Evolutionary conservation across 2,888 invertebrate genomes (phyloP).

Genomic region (Spicauda simplicius): DNA sequence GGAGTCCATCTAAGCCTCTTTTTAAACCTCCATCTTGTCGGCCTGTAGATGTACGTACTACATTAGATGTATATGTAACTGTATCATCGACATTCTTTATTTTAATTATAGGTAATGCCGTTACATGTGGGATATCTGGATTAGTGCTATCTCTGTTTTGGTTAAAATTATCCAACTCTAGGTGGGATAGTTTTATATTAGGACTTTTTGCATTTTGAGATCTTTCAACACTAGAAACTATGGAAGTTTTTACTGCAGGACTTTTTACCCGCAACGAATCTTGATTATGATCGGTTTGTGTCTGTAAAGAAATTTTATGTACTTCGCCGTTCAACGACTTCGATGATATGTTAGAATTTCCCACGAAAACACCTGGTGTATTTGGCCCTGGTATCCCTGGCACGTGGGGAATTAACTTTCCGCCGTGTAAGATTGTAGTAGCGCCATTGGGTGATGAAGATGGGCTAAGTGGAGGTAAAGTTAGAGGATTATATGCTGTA

Average conservation of each 20-base stretch:
- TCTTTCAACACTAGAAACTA: slow-evolving; percentile 60
- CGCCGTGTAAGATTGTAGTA: slow-evolving; percentile 87
- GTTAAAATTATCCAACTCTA: slow-evolving; percentile 59
- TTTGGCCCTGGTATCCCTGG: slow-evolving; percentile 95
- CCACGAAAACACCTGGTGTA: slow-evolving; percentile 77
- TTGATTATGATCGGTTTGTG: slow-evolving; percentile 54
- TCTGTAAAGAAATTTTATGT: slow-evolving; percentile 51
- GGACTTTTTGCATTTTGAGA: slow-evolving; percentile 59
- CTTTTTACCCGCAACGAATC: slow-evolving; percentile 50
- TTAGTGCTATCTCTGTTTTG: slow-evolving; percentile 55
- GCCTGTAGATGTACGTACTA: slow-evolving; percentile 51
- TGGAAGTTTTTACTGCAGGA: slow-evolving; percentile 51
- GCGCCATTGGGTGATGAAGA: slow-evolving; percentile 83
- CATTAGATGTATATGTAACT: slow-evolving; percentile 52
- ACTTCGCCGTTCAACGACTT: slow-evolving; percentile 58
- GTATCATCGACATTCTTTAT: slow-evolving; percentile 72
- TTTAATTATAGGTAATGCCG: slow-evolving; percentile 68
- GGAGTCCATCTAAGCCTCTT: slow-evolving; percentile 65
- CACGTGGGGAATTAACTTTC: slow-evolving; percentile 92
- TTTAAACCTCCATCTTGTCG: slow-evolving; percentile 65
- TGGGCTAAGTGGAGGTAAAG: slow-evolving; percentile 84
- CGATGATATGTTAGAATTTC: slow-evolving; percentile 53
- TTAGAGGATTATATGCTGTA: slow-evolving; percentile 89
- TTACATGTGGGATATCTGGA: slow-evolving; percentile 55
- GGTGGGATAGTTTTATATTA: slow-evolving; percentile 45